Percentiles rank a stretch among this genome's conserved stretches.
Evolutionary conservation across 2,113 vertebrate species (phyloP).

Genomic region (Tiliqua scincoides): DNA sequence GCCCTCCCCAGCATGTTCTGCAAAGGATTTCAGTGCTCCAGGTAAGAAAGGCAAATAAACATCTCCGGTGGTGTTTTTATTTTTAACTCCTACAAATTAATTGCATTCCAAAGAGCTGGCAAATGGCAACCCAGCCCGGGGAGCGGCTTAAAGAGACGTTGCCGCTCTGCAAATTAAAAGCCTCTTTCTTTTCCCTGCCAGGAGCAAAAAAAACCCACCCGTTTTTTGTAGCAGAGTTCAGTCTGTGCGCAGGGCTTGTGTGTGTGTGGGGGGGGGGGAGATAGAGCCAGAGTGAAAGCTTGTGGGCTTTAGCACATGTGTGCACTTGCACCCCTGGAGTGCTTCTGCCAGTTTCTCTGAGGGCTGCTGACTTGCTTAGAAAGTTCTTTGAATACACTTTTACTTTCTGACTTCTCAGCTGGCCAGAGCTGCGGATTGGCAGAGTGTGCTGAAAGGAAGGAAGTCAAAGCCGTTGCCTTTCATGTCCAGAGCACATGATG

Average conservation of each 20-base stretch:
- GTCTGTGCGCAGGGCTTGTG: not conserved
- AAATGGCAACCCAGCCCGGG: not conserved
- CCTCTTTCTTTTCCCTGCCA: not conserved
- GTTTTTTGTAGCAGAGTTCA: not conserved
- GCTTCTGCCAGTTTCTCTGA: not conserved
- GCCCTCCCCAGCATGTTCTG: not conserved
- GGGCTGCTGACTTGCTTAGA: not conserved
- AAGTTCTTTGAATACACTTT: too few relatives aligned
- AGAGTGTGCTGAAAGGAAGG: too few relatives aligned
- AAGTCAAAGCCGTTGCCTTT: too few relatives aligned
- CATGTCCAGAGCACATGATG: too few relatives aligned
- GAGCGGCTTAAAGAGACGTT: not conserved
- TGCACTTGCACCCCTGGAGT: too few relatives aligned
- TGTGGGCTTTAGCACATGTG: not conserved
- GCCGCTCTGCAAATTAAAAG: not conserved
- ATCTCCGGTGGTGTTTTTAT: not conserved
- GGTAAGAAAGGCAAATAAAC: not conserved
- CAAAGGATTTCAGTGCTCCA: not conserved
- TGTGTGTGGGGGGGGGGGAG: too few relatives aligned
- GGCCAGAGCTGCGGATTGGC: too few relatives aligned
- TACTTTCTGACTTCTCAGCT: too few relatives aligned
- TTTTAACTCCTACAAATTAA: not conserved
- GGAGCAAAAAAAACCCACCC: not conserved
- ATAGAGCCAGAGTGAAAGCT: not conserved
- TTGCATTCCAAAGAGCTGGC: not conserved